phyloP scores from a whole-genome alignment of 2,113 vertebrate genomes.

The Alexandromys fortis region DNA sequence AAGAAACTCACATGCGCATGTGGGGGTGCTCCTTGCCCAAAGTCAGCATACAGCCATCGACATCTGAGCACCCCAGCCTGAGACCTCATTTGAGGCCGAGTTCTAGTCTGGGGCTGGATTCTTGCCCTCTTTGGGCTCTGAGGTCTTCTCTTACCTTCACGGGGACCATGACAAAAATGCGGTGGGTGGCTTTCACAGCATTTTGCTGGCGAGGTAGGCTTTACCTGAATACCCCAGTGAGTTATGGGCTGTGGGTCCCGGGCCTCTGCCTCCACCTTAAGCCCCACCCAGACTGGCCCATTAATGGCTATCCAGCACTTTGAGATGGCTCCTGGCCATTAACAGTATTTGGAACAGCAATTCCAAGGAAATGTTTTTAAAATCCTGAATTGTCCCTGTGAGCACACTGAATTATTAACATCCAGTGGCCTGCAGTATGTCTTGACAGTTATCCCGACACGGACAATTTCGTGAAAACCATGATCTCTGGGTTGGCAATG shows the following conservation, averaged over 20 bases:
- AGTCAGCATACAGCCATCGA: background rate
- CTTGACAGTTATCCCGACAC: constrained; percentile 64
- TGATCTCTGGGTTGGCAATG: constrained; percentile 36
- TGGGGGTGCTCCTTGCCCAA: background rate
- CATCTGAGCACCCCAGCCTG: background rate
- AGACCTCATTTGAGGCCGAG: rapidly evolving
- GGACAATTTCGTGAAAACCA: constrained; percentile 65
- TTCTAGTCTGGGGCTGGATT: background rate
- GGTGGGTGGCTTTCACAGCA: background rate
- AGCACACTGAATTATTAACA: constrained; percentile 70
- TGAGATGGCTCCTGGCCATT: constrained; percentile 21
- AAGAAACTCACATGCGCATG: background rate
- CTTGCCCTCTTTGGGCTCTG: background rate
- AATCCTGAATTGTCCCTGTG: constrained; percentile 7
- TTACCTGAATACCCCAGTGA: background rate
- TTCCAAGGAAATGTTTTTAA: constrained; percentile 70
- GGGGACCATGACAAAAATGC: background rate
- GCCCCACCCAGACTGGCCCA: background rate
- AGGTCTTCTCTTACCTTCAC: background rate
- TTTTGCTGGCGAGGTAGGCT: background rate
- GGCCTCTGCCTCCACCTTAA: background rate
- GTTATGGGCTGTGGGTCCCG: background rate
- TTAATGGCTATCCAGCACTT: background rate
- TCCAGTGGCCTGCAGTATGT: background rate
- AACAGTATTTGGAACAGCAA: constrained; percentile 67